These are phyloP conservation scores for Pogonognathellus flavescens DNA, from an alignment of 1,140 invertebrate genomes.

Conservation along the genomic window DNA sequence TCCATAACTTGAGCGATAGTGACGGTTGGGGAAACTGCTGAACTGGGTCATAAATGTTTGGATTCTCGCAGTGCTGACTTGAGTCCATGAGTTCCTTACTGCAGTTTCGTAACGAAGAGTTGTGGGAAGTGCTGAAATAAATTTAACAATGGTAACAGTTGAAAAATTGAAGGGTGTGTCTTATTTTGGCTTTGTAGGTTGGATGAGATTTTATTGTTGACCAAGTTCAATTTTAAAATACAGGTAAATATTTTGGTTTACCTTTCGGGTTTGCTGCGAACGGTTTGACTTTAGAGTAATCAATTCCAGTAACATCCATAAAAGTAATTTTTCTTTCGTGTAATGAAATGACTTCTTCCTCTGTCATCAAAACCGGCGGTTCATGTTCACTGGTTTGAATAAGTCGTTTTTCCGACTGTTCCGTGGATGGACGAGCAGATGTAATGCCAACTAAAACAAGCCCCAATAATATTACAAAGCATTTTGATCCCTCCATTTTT, in stretches of 20 bases:
- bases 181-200: not conserved
- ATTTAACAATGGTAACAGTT: not conserved
- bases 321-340: not conserved
- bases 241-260: not conserved
- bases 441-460: too few relatives aligned
- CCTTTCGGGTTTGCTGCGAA: not conserved
- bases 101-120: not conserved
- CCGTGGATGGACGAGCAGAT: too few relatives aligned
- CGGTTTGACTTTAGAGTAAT: not conserved
- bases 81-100: not conserved
- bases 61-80: not conserved
- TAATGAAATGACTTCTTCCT: not conserved
- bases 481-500: too few relatives aligned
- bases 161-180: not conserved
- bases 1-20: not conserved
- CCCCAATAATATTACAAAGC: too few relatives aligned
- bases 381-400: not conserved
- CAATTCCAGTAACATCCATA: too few relatives aligned
- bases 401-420: not conserved
- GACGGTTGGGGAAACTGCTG: too few relatives aligned
- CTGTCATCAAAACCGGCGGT: not conserved
- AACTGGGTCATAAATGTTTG: too few relatives aligned
- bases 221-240: too few relatives aligned
- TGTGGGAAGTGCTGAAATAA: not conserved
- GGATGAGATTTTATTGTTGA: too few relatives aligned